Base-by-base conservation (phyloP, 2,113 vertebrate genomes). In the Lepus europaeus region DNA sequence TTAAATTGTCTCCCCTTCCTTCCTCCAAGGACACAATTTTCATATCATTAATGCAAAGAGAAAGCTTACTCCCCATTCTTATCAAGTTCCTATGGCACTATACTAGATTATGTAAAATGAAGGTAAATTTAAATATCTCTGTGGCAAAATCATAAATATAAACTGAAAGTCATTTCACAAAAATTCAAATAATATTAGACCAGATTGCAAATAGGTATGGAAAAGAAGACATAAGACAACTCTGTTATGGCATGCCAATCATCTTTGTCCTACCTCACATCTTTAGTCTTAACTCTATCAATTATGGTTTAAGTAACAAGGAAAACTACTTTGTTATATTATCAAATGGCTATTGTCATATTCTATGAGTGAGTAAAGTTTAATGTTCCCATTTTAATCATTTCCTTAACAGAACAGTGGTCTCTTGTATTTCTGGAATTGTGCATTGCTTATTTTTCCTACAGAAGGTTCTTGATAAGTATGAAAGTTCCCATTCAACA, bases 391-490 rank as follows among this genome's bases (percentile, higher is more conserved):
- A 56, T 29, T 74, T 69, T 6, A 76, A 23, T 73, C 17, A 39
- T 74, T 84, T 88, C 31, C 49, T 93, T 90, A 87, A 68, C 33
- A 88, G 56, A 88, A 81, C 8, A 81, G 22, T 72, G 8, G 11
- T 68, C 6, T 92, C 76, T 33, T 81, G 4, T 39, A 39, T n/a
- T 89, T 91, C 13, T 16, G 39, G 56, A 82, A 72, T 77, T 92
- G 68, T 53, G 6, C 31, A 31, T 66, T 94, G 14, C 14, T 79
- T 73, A 64, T 39, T 74, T 92, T 83, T 85, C 56, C 63, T 70
- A 74, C 3, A 92, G 59, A 96, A 92, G 36, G 14, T 19, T 13
- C 14, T 80, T 82, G 56, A 61, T 29, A 13, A 81, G 73, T 56
- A 80, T 36, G 45, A 31, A 89, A 1, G 3, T 69, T 96, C 36